These are phyloP conservation scores for Ctenopoma multispine DNA, from an alignment of 2,797 vertebrate genomes.

Conservation along the genomic window DNA sequence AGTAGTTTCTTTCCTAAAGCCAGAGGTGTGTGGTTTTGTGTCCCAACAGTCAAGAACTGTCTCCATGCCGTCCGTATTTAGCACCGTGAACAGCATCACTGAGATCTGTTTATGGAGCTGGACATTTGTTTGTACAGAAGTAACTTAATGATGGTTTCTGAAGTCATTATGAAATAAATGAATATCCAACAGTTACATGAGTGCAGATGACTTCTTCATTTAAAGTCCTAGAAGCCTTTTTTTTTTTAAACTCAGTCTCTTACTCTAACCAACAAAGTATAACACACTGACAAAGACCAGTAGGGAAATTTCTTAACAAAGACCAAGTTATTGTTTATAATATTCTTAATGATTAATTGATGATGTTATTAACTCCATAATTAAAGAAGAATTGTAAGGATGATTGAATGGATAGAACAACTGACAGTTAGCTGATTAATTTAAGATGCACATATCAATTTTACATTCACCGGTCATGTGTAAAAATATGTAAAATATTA, in stretches of 20 bases:
- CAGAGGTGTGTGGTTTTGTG: slow-evolving; percentile 25
- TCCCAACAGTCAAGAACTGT: slow-evolving; percentile 45
- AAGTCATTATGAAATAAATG: slow-evolving; percentile 78
- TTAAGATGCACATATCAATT: no score
- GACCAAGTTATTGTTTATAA: no score
- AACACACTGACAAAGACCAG: no score
- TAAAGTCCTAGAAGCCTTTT: not conserved
- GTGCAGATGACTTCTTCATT: slow-evolving; percentile 18
- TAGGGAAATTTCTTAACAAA: no score
- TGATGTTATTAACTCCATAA: no score
- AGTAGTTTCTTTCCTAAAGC: slow-evolving; percentile 48
- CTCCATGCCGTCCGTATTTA: slow-evolving; percentile 64
- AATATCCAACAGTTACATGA: slow-evolving; percentile 49
- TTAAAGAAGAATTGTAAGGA: no score
- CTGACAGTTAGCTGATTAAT: no score
- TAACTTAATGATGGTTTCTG: slow-evolving; percentile 62
- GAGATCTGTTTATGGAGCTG: slow-evolving; percentile 56
- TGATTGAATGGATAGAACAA: no score
- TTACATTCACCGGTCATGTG: no score
- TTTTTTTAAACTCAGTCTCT: not conserved
- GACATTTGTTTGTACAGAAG: slow-evolving; percentile 71
- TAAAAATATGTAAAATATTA: no score
- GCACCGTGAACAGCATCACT: slow-evolving; percentile 45
- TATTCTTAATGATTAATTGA: no score
- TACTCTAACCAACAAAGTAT: not conserved